phyloP scores from a whole-genome alignment of 1,140 invertebrate species.

The Heliconius himera region DNA sequence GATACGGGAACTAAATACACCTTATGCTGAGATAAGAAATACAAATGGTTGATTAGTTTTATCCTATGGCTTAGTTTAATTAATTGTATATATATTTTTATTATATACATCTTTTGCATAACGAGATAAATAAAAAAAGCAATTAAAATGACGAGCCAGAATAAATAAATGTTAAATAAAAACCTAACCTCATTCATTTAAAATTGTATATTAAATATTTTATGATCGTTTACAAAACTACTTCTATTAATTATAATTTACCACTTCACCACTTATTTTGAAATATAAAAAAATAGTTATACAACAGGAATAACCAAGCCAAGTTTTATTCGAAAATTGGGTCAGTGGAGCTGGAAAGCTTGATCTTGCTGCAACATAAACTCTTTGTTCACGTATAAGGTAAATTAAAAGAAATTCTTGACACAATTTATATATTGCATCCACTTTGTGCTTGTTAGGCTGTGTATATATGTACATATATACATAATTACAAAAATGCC shows the following conservation, averaged over 20 bases:
- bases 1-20: slow-evolving; percentile 38
- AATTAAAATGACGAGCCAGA: too few relatives aligned
- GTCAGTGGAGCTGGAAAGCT: slow-evolving; percentile 11
- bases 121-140: too few relatives aligned
- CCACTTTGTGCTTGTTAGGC: not conserved
- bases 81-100: not conserved
- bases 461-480: not conserved
- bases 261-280: not conserved
- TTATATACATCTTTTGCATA: not conserved
- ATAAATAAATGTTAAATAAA: too few relatives aligned
- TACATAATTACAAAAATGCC: not conserved
- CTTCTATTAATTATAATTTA: not conserved
- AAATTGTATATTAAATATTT: not conserved
- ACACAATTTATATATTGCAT: slow-evolving; percentile 9
- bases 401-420: slow-evolving; percentile 12
- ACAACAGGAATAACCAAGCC: slow-evolving; percentile 1
- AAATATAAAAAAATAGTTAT: not conserved
- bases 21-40: slow-evolving; percentile 13
- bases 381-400: slow-evolving; percentile 1
- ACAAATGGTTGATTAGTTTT: not conserved
- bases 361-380: slow-evolving; percentile 8
- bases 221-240: not conserved
- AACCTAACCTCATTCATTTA: not conserved
- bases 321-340: slow-evolving; percentile 2
- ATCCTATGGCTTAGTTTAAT: not conserved